Evolutionary conservation across 1,140 invertebrate genomes (phyloP).

Genomic region (Sminthurinus signatus): DNA sequence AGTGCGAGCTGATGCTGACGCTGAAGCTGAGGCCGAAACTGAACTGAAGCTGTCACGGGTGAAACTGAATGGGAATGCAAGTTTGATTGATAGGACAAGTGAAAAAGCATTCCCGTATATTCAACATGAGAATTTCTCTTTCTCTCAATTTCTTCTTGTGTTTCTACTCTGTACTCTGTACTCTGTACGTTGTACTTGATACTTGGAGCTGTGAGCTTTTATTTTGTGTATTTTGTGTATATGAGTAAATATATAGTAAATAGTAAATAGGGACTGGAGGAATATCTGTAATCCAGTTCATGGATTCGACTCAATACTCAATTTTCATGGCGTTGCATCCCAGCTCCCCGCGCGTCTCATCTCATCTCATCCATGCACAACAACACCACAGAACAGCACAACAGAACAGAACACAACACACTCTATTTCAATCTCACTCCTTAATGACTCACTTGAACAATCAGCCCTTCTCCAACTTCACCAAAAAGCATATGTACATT

Average conservation of each 20-base stretch:
- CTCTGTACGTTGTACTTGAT: neutral
- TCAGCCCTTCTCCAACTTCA: conserved; percentile 4
- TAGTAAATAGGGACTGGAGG: no score
- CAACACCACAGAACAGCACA: neutral
- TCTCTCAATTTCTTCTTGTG: neutral
- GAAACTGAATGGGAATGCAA: conserved; percentile 32
- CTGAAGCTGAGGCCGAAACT: no score
- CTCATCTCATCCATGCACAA: conserved; percentile 6
- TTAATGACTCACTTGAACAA: conserved; percentile 16
- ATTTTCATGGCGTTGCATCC: no score
- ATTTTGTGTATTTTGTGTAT: no score
- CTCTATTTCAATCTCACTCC: neutral
- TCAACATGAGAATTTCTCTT: conserved; percentile 4
- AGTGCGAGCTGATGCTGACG: no score
- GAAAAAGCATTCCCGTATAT: conserved; percentile 32
- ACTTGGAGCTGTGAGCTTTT: no score
- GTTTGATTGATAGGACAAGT: conserved; percentile 40
- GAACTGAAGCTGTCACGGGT: conserved; percentile 15
- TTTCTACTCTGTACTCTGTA: neutral
- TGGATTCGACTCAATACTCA: no score
- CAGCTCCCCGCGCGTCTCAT: neutral
- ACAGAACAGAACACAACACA: neutral
- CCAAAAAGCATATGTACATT: no score
- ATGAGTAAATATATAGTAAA: no score
- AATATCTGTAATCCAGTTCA: no score